These are phyloP conservation scores for Bombus superbus DNA, from an alignment of 1,140 invertebrate species.

Conservation along the genomic window DNA sequence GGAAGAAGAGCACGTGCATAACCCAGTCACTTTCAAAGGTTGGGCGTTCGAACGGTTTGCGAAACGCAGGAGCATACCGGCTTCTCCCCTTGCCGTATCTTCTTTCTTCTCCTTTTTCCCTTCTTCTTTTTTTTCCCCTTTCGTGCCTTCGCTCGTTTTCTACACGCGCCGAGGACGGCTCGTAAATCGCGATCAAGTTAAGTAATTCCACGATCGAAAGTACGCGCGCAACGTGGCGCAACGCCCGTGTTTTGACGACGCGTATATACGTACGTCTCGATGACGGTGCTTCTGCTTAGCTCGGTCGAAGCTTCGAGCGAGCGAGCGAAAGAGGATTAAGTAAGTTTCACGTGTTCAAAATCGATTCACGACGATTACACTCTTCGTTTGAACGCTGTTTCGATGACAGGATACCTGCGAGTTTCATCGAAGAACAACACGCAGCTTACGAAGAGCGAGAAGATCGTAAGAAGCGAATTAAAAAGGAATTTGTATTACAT, in stretches of 20 bases:
- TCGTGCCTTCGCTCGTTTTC: neutral
- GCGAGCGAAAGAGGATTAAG: no score
- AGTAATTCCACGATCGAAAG: constrained; percentile 61
- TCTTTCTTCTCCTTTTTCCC: neutral
- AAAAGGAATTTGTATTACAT: no score
- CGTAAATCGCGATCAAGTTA: constrained; percentile 61
- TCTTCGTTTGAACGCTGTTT: no score
- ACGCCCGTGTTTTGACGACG: constrained; percentile 47
- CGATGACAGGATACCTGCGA: no score
- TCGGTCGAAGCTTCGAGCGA: neutral
- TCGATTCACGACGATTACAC: no score
- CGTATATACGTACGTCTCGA: neutral
- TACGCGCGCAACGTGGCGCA: constrained; percentile 39
- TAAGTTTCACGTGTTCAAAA: no score
- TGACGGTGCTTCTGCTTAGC: neutral
- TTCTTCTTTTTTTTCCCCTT: neutral
- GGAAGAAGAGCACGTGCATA: constrained; percentile 69
- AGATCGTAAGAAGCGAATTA: no score
- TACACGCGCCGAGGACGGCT: constrained; percentile 51
- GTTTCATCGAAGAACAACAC: no score
- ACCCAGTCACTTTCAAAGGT: constrained; percentile 71
- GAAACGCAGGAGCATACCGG: constrained; percentile 67
- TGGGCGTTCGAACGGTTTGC: constrained; percentile 69
- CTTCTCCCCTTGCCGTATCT: constrained; percentile 6
- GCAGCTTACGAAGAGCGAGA: no score